These are phyloP conservation scores for Sula dactylatra DNA, from an alignment of 2,113 vertebrate genomes.

Conservation along the genomic window DNA sequence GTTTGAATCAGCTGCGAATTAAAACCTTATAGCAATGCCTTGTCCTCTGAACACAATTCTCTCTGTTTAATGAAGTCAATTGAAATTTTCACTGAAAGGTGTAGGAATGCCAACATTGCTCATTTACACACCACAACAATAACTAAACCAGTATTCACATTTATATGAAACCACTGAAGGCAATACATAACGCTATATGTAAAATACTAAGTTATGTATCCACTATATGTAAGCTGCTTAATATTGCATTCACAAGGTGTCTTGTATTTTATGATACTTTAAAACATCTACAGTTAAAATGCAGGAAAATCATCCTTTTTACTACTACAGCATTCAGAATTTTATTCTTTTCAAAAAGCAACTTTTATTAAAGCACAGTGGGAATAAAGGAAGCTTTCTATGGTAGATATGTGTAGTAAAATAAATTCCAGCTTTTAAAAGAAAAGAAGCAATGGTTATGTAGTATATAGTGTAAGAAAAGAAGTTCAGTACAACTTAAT, in stretches of 20 bases:
- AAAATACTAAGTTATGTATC: not conserved
- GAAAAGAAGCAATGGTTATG: not conserved
- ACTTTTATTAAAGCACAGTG: not conserved
- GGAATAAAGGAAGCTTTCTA: not conserved
- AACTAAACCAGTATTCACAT: not conserved
- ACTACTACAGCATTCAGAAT: not conserved
- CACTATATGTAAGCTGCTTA: not conserved
- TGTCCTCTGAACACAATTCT: not conserved
- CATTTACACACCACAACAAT: not conserved
- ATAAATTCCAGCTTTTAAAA: not conserved
- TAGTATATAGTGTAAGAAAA: not conserved
- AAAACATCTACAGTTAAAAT: conserved; percentile 2
- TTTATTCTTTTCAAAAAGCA: not conserved
- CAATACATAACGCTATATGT: not conserved
- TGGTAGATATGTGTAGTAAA: not conserved
- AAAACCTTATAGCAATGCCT: not conserved
- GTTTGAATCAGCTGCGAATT: not conserved
- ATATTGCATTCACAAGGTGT: not conserved
- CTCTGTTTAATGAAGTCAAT: not conserved
- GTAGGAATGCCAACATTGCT: not conserved
- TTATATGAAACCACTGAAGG: not conserved
- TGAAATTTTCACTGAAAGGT: not conserved
- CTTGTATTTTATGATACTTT: not conserved
- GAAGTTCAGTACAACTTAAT: not conserved
- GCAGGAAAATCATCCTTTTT: not conserved